phyloP scores from a whole-genome alignment of 2,888 invertebrate genomes.

The Nudaria mundana region DNA sequence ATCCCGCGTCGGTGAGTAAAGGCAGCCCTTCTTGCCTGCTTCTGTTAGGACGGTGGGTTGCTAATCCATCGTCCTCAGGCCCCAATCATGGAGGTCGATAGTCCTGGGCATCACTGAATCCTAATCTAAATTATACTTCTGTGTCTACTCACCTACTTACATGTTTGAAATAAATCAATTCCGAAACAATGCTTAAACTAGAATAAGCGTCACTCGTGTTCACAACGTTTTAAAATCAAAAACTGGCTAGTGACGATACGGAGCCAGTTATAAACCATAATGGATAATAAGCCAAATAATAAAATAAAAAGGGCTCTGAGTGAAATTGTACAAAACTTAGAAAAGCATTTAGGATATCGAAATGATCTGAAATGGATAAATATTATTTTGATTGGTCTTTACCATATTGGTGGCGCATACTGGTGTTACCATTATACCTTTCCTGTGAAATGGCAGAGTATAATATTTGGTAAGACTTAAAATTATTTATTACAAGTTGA shows the following conservation, averaged over 20 bases:
- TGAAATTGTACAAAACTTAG: constrained; percentile 53
- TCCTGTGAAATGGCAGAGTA: constrained; percentile 68
- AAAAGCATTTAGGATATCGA: constrained; percentile 64
- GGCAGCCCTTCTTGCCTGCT: no score
- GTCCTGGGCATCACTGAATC: constrained; percentile 5
- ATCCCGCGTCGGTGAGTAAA: no score
- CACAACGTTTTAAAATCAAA: constrained; percentile 9
- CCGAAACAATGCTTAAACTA: constrained; percentile 5
- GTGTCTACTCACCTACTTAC: constrained; percentile 12
- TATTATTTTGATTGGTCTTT: constrained; percentile 54
- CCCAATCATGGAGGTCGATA: no score
- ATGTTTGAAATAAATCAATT: constrained; percentile 14
- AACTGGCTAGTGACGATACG: constrained; percentile 7
- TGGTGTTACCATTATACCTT: constrained; percentile 67
- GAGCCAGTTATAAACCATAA: constrained; percentile 11
- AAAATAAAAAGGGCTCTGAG: constrained; percentile 39
- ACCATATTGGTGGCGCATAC: constrained; percentile 61
- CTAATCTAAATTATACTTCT: constrained; percentile 10
- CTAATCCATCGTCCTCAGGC: no score
- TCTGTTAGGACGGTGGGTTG: no score
- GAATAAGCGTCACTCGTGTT: constrained; percentile 13
- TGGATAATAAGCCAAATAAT: constrained; percentile 35
- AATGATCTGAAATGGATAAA: constrained; percentile 72
- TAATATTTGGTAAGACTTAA: constrained; percentile 64
- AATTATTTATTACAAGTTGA: no score